Conservation (phyloP, 2,797 vertebrate species). For the Lutra lutra region DNA sequence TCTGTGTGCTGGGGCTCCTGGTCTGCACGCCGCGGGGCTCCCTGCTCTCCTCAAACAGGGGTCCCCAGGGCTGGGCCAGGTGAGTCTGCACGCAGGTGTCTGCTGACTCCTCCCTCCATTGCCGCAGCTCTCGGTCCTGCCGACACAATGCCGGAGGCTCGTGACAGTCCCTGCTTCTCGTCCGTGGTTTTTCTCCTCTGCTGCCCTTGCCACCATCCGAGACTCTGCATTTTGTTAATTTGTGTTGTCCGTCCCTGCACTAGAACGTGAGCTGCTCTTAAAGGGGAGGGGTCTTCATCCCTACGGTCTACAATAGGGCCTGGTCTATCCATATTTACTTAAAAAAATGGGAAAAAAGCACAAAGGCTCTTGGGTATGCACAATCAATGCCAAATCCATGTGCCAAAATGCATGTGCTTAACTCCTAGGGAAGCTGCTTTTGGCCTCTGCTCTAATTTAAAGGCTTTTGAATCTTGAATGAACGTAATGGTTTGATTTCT, state of each 20-base stretch:
- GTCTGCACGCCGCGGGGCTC: fast-evolving
- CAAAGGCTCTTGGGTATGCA: background rate
- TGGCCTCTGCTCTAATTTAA: background rate
- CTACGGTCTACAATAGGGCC: too few species aligned
- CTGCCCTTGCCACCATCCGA: fast-evolving
- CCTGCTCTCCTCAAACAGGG: background rate
- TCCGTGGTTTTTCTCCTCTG: background rate
- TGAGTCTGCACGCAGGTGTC: fast-evolving
- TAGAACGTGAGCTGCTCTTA: fast-evolving
- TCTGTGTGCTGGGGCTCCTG: too few species aligned
- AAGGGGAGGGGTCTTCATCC: background rate
- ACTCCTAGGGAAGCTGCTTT: background rate
- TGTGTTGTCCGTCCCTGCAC: background rate
- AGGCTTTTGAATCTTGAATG: background rate
- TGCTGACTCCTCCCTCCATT: background rate
- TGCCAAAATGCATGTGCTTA: background rate
- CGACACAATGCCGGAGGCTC: background rate
- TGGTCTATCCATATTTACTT: background rate
- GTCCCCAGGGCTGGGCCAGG: background rate
- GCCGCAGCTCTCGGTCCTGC: fast-evolving
- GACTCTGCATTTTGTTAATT: background rate
- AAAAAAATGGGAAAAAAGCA: background rate
- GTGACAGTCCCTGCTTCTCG: background rate
- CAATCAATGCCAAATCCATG: background rate
- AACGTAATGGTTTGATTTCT: background rate